phyloP scores from a whole-genome alignment of 1,140 invertebrate genomes.

The Bombus fervidus region DNA sequence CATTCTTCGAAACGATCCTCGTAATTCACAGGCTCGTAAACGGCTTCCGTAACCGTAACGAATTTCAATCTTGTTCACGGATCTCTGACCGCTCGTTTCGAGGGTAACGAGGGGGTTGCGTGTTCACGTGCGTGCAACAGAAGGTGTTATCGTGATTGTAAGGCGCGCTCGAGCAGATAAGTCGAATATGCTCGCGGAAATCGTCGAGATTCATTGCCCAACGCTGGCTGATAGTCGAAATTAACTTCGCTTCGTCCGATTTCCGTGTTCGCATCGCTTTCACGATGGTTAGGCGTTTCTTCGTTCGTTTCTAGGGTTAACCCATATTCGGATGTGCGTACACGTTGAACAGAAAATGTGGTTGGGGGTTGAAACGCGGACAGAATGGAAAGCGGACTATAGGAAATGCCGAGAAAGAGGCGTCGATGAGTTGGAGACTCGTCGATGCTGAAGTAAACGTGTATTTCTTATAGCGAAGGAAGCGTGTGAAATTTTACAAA shows the following conservation, averaged over 20 bases:
- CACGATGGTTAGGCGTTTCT: no score
- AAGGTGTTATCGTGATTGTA: constrained; percentile 41
- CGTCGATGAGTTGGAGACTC: not conserved
- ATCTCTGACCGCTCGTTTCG: constrained; percentile 51
- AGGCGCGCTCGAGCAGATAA: constrained; percentile 40
- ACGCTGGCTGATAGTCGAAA: constrained; percentile 12
- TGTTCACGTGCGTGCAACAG: constrained; percentile 48
- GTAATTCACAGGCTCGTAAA: not conserved
- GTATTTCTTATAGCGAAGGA: no score
- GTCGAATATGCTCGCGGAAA: constrained; percentile 27
- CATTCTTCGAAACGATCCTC: not conserved
- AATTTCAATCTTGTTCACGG: constrained; percentile 38
- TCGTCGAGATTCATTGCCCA: constrained; percentile 42
- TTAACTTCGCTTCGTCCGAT: constrained; percentile 7
- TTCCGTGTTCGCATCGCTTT: not conserved
- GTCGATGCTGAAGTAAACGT: no score
- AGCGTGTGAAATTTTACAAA: not conserved
- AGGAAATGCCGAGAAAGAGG: not conserved
- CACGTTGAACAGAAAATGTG: no score
- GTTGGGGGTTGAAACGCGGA: not conserved
- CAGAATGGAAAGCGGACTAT: not conserved
- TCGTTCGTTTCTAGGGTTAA: no score
- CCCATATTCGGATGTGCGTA: not conserved
- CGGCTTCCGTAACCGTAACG: constrained; percentile 3
- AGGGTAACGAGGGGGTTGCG: constrained; percentile 58